These are phyloP conservation scores for Cryptus armator DNA, from an alignment of 2,888 invertebrate species.

Conservation along the genomic window DNA sequence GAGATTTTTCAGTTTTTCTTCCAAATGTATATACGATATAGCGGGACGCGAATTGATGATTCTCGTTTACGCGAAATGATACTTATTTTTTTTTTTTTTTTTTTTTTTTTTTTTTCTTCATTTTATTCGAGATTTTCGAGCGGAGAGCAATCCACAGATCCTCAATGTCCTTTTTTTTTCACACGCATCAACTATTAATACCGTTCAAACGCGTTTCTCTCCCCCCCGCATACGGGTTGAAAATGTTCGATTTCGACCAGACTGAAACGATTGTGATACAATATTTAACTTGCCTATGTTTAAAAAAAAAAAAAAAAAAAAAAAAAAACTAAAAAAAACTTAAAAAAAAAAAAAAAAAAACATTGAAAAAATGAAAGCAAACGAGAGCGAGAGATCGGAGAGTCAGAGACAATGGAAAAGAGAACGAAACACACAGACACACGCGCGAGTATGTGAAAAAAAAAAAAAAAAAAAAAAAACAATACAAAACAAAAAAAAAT, in stretches of 20 bases:
- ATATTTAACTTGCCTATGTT: slow-evolving; percentile 85
- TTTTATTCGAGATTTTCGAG: slow-evolving; percentile 56
- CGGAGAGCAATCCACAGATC: not conserved
- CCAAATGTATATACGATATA: slow-evolving; percentile 49
- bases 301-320: slow-evolving; percentile 71
- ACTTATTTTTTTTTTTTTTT: slow-evolving; percentile 39
- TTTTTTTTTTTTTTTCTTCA: slow-evolving; percentile 6
- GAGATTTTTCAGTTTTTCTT: slow-evolving; percentile 4
- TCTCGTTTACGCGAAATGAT: slow-evolving; percentile 22
- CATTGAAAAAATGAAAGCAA: slow-evolving; percentile 33
- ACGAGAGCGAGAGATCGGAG: slow-evolving; percentile 31
- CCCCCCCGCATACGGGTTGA: slow-evolving; percentile 79
- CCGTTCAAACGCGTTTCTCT: slow-evolving; percentile 77
- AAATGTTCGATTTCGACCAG: slow-evolving; percentile 84
- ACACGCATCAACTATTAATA: slow-evolving; percentile 56
- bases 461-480: too few species aligned
- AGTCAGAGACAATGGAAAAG: slow-evolving; percentile 51
- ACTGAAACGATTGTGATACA: slow-evolving; percentile 85
- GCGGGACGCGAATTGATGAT: slow-evolving; percentile 5
- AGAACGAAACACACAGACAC: slow-evolving; percentile 21
- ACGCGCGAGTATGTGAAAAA: slow-evolving; percentile 53
- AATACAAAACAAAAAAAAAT: slow-evolving; percentile 21
- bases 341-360: slow-evolving; percentile 69
- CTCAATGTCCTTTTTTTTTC: not conserved
- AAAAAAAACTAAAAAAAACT: slow-evolving; percentile 68